These are phyloP conservation scores for Drosophila pallidifrons DNA, from an alignment of 1,140 invertebrate genomes.

Conservation along the genomic window DNA sequence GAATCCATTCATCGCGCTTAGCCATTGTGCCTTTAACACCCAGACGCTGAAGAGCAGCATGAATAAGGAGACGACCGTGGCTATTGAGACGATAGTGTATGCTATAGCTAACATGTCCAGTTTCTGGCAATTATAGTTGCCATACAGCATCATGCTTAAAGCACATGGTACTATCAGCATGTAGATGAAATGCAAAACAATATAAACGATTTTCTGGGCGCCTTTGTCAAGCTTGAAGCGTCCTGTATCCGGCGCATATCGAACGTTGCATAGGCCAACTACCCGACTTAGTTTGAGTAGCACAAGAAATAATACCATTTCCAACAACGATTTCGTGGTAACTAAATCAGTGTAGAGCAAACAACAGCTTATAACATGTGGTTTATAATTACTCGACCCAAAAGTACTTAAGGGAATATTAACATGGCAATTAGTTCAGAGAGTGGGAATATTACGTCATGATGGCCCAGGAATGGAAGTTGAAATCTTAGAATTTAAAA, in stretches of 20 bases:
- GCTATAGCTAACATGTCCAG: slow-evolving; percentile 47
- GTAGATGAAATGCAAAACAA: slow-evolving; percentile 48
- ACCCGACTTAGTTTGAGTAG: slow-evolving; percentile 23
- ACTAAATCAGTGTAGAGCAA: slow-evolving; percentile 6
- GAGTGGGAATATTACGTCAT: no score
- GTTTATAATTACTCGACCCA: background rate
- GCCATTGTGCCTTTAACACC: slow-evolving; percentile 24
- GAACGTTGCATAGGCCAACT: slow-evolving; percentile 53
- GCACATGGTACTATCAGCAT: slow-evolving; percentile 43
- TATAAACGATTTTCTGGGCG: slow-evolving; percentile 35
- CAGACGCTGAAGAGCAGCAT: slow-evolving; percentile 43
- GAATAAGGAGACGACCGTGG: slow-evolving; percentile 10
- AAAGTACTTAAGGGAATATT: background rate
- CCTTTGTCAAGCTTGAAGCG: slow-evolving; percentile 24
- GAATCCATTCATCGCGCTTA: slow-evolving; percentile 32
- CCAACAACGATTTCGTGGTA: background rate
- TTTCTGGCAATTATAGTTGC: slow-evolving; percentile 38
- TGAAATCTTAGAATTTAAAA: no score
- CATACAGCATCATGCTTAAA: slow-evolving; percentile 30
- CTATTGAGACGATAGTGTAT: slow-evolving; percentile 47
- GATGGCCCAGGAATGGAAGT: no score
- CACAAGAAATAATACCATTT: slow-evolving; percentile 9
- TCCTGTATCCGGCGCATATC: slow-evolving; percentile 23
- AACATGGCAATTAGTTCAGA: background rate
- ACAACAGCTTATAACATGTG: no score